Conservation (phyloP, 2,113 vertebrate species). For the Sardina pilchardus region DNA sequence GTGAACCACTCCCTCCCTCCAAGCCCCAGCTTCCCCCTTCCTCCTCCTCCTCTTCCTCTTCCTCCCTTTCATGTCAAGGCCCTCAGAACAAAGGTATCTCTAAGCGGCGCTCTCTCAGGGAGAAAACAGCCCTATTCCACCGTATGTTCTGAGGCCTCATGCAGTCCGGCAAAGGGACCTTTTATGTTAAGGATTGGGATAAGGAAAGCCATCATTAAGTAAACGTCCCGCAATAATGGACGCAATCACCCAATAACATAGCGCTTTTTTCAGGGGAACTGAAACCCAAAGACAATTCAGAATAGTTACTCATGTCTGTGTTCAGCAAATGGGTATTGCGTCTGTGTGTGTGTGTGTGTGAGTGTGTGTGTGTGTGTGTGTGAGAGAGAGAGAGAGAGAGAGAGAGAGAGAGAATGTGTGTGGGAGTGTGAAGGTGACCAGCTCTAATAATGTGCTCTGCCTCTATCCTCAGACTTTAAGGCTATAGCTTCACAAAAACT, state of each 20-base stretch:
- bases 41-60: not conserved
- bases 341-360: too few relatives aligned
- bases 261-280: not conserved
- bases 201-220: not conserved
- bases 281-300: not conserved
- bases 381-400: not conserved
- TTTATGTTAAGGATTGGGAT: not conserved
- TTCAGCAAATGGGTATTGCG: not conserved
- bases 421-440: constrained; percentile 24
- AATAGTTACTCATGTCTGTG: not conserved
- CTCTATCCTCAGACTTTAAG: not conserved
- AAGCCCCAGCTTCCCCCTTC: not conserved
- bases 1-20: not conserved
- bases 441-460: not conserved
- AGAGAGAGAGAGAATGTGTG: not conserved
- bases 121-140: not conserved
- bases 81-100: not conserved
- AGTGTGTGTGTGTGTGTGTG: not conserved
- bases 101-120: not conserved
- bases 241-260: not conserved
- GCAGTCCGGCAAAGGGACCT: not conserved
- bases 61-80: not conserved
- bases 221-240: not conserved
- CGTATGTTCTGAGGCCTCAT: not conserved
- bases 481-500: not conserved